These are phyloP conservation scores for Anaspis maculata DNA, from an alignment of 2,888 invertebrate species.

Conservation along the genomic window DNA sequence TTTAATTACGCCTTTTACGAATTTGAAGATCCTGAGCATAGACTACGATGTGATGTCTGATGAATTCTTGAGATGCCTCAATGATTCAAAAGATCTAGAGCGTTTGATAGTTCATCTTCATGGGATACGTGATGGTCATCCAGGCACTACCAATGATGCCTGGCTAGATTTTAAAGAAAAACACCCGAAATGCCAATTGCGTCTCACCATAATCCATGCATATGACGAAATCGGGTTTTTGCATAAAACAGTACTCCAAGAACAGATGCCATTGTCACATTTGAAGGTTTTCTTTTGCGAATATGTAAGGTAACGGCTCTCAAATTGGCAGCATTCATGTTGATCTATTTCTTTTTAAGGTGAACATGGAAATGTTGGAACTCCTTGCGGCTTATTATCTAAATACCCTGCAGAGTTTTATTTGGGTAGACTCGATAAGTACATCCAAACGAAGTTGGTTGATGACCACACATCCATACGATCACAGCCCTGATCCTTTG, in stretches of 20 bases:
- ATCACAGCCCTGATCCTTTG: conserved; percentile 47
- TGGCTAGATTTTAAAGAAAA: conserved; percentile 52
- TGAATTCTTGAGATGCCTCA: conserved; percentile 38
- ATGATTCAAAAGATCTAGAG: conserved; percentile 41
- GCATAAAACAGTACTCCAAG: conserved; percentile 54
- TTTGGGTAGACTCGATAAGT: conserved; percentile 52
- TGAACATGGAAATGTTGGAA: conserved; percentile 50
- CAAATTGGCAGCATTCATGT: neutral
- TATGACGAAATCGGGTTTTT: conserved; percentile 56
- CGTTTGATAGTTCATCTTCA: conserved; percentile 63
- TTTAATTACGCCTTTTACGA: conserved; percentile 50
- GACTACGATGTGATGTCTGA: conserved; percentile 51
- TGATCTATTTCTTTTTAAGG: conserved; percentile 19
- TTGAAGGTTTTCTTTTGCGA: conserved; percentile 68
- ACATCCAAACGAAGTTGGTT: conserved; percentile 26
- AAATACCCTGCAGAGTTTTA: conserved; percentile 48
- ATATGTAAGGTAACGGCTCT: conserved; percentile 46
- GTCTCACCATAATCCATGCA: conserved; percentile 59
- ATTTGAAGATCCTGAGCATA: conserved; percentile 44
- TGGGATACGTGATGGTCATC: conserved; percentile 54
- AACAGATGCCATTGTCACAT: conserved; percentile 64
- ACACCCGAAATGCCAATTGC: conserved; percentile 51
- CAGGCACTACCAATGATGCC: conserved; percentile 53
- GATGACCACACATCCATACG: conserved; percentile 26
- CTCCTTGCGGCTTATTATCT: conserved; percentile 47